Percentiles rank a stretch among this genome's conserved stretches.
Evolutionary conservation across 1,140 invertebrate genomes (phyloP).

Genomic region (Drusus annulatus): DNA sequence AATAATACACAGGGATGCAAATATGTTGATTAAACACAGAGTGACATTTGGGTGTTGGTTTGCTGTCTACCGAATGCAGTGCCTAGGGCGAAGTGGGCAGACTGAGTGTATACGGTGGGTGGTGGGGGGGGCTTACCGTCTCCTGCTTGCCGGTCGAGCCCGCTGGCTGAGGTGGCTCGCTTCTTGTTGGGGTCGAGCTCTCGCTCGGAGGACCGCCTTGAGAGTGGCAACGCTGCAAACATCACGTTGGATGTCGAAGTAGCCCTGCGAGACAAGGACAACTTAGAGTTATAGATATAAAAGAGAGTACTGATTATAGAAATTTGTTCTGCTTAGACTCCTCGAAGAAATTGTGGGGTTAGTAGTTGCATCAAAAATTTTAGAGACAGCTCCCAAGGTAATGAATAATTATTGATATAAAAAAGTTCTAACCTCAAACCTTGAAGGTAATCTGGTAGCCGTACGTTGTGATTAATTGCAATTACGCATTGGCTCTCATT

Average conservation of each 20-base stretch:
- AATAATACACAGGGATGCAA: constrained; percentile 13
- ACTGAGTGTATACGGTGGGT: too few species aligned
- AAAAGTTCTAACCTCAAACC: too few species aligned
- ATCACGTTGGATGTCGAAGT: constrained; percentile 91
- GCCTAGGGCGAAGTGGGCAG: not conserved
- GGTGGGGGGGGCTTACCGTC: constrained; percentile 62
- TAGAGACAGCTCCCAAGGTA: too few species aligned
- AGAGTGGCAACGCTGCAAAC: constrained; percentile 81
- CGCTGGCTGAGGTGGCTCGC: constrained; percentile 82
- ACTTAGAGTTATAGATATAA: too few species aligned
- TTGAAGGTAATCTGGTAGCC: too few species aligned
- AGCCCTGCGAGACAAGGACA: constrained; percentile 73
- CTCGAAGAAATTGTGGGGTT: too few species aligned
- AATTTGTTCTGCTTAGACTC: too few species aligned
- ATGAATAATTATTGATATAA: too few species aligned
- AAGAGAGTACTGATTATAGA: too few species aligned
- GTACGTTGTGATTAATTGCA: too few species aligned
- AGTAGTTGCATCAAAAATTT: too few species aligned
- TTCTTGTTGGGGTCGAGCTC: constrained; percentile 85
- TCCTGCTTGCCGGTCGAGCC: constrained; percentile 80
- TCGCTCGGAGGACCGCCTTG: constrained; percentile 85
- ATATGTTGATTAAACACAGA: constrained; percentile 10
- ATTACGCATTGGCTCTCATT: too few species aligned
- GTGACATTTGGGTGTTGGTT: not conserved
- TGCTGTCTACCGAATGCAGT: constrained; percentile 5